phyloP scores from a whole-genome alignment of 1,140 invertebrate genomes.

The Dolichoris vasculosae region DNA sequence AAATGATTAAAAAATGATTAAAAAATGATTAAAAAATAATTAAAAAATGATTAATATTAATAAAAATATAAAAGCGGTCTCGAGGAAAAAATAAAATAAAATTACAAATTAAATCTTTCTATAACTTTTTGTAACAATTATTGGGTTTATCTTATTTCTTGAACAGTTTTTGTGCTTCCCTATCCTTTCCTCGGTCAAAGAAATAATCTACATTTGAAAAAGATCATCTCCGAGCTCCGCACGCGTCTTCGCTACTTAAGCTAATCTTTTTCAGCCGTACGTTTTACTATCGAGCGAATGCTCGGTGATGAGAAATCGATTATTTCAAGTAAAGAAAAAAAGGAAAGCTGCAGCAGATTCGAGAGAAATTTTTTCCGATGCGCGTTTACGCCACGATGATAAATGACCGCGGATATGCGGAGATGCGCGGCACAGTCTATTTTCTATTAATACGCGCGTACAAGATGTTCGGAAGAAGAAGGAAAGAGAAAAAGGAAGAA shows the following conservation, averaged over 20 bases:
- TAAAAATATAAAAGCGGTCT: too few relatives aligned
- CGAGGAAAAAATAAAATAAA: too few relatives aligned
- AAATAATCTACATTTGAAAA: too few relatives aligned
- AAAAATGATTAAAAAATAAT: too few relatives aligned
- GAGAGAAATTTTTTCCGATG: conserved; percentile 1
- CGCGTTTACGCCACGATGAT: conserved; percentile 16
- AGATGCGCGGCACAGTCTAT: background rate
- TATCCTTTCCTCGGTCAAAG: too few relatives aligned
- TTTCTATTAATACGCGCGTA: conserved; percentile 33
- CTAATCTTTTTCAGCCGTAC: conserved; percentile 14
- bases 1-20: too few relatives aligned
- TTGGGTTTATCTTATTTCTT: too few relatives aligned
- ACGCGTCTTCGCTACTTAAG: conserved; percentile 28
- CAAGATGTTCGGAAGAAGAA: conserved; percentile 37
- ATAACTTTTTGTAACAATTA: too few relatives aligned
- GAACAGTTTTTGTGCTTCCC: too few relatives aligned
- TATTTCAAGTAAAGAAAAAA: conserved; percentile 37
- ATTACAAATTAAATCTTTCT: too few relatives aligned
- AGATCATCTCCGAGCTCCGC: background rate
- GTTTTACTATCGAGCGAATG: background rate
- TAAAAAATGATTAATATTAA: too few relatives aligned
- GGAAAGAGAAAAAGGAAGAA: background rate
- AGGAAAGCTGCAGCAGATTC: conserved; percentile 55
- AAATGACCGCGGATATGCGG: conserved; percentile 19
- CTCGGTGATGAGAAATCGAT: conserved; percentile 41